These are phyloP conservation scores for Athalia cordata DNA, from an alignment of 2,888 invertebrate genomes.

Conservation along the genomic window DNA sequence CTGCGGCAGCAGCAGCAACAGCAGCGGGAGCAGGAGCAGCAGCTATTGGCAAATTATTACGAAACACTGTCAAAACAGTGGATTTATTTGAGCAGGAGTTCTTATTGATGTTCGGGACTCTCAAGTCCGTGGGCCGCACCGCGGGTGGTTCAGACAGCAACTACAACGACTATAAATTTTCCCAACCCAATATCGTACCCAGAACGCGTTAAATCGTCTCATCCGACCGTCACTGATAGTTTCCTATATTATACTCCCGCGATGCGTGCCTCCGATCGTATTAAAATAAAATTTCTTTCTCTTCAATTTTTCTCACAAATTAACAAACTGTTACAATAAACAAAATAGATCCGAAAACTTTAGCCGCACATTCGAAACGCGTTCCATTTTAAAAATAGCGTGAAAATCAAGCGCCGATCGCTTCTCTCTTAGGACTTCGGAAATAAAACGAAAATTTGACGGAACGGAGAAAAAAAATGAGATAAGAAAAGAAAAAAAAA, in stretches of 20 bases:
- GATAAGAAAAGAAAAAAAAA: too few species aligned
- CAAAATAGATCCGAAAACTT: too few species aligned
- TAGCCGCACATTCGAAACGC: too few species aligned
- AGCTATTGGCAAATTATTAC: conserved; percentile 67
- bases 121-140: conserved; percentile 60
- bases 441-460: too few species aligned
- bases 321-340: too few species aligned
- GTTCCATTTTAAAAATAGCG: too few species aligned
- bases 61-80: conserved; percentile 68
- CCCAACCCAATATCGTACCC: conserved; percentile 67
- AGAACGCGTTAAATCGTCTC: conserved; percentile 64
- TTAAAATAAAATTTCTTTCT: not conserved
- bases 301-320: not conserved
- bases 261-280: not conserved
- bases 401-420: too few species aligned
- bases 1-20: not conserved
- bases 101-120: conserved; percentile 66
- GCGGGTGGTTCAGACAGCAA: conserved; percentile 61
- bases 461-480: too few species aligned
- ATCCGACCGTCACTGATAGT: conserved; percentile 57
- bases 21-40: not conserved
- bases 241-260: conserved; percentile 43
- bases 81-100: conserved; percentile 67
- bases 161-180: conserved; percentile 68
- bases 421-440: too few species aligned